Base-by-base conservation (phyloP, 2,797 vertebrate genomes). In the Pipistrellus kuhlii region DNA sequence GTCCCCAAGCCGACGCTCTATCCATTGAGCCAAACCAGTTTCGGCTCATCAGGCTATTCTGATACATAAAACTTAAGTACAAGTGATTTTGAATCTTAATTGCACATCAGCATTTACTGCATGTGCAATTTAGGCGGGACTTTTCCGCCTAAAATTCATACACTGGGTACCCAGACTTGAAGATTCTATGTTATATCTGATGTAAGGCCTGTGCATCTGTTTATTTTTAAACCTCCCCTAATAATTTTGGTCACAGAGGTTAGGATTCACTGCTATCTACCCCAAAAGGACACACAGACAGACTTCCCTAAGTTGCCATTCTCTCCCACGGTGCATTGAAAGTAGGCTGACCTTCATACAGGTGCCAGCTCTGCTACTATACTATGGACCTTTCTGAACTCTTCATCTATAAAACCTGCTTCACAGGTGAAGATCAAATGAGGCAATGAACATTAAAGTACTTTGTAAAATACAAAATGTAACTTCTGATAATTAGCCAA, bases 151-250 rank as follows among this genome's bases (percentile, higher is more conserved):
- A 25, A 73, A 93, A 88, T 88, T 72, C 8, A 71, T 64, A 51
- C 53, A 32, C 35, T 55, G 81, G 20, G 14, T 84, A 87, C 20
- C 46, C 68, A 84, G 9, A 72, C 10, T 76, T 93, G 21, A 48
- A 88, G 76, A 66, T 83, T 91, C 23, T 89, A 80, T 64, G 55
- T 76, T 86, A 93, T 17, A 93, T 89, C 35, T 87, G 30, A 88
- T 17, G 35, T 78, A 88, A 93, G 57, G 53, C 71, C 57, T 20
- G 51, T 44, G 23, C 20, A 93, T 80, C 25, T 82, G 66, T 88
- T 21, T 57, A 73, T 89, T 85, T 94, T 66, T 59, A 88, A 78
- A 90, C 62, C 27, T 69, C 6, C 46, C 12, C n/a, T 35, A 27
- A 53, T 92, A 44, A 86, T 72, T 96, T 76, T 94, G 59, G 80